phyloP scores from a whole-genome alignment of 2,113 vertebrate species.

The Gallinago jamesoni region DNA sequence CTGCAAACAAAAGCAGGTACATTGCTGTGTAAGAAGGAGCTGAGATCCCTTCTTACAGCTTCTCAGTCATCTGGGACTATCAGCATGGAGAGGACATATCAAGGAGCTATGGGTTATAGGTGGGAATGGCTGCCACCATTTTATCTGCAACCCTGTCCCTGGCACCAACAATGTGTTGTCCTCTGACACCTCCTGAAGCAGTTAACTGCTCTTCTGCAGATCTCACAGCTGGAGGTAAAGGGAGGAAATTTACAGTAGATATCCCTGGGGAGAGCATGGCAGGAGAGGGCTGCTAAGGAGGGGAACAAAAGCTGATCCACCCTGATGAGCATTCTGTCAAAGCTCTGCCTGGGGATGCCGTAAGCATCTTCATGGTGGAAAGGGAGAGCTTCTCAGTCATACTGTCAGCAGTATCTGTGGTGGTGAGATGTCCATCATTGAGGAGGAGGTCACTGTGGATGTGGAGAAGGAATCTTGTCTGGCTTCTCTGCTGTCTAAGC shows the following conservation, averaged over 20 bases:
- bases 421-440: background rate
- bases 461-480: background rate
- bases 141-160: background rate
- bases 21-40: rapidly evolving
- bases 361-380: background rate
- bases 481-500: background rate
- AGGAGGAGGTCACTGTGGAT: background rate
- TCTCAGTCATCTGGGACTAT: background rate
- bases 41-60: background rate
- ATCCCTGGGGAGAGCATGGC: rapidly evolving
- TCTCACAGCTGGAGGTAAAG: background rate
- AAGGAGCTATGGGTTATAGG: background rate
- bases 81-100: rapidly evolving
- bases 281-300: background rate
- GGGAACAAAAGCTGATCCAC: background rate
- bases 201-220: background rate
- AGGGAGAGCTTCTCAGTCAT: background rate
- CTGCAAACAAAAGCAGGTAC: background rate
- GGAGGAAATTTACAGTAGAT: background rate
- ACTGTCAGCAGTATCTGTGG: background rate
- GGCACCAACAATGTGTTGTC: no score
- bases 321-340: background rate
- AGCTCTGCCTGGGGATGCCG: background rate
- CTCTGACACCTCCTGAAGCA: background rate
- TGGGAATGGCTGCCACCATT: background rate